Evolutionary conservation across 2,797 vertebrate species (phyloP).

Genomic region (Synanceia verrucosa): DNA sequence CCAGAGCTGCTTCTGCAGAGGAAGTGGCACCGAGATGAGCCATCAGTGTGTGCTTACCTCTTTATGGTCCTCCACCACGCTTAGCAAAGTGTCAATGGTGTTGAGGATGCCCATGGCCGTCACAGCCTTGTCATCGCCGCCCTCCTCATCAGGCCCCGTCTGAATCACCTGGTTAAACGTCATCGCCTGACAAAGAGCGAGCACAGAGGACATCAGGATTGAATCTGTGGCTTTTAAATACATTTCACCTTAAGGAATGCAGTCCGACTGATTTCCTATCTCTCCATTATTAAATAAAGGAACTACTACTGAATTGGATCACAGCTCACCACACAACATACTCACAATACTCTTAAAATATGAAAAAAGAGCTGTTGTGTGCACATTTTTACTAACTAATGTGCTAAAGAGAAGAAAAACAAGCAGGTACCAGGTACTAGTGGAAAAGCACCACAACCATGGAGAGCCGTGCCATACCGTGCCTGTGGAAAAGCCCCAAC

Average conservation of each 20-base stretch:
- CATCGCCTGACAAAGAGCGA: slow-evolving; percentile 88
- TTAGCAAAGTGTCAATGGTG: slow-evolving; percentile 97
- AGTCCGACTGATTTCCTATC: neutral
- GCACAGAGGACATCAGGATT: slow-evolving; percentile 5
- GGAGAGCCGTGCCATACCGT: no score
- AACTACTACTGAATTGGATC: no score
- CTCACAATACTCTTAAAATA: no score
- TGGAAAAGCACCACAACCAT: no score
- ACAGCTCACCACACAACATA: no score
- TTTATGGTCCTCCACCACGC: slow-evolving; percentile 99
- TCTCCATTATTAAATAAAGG: neutral
- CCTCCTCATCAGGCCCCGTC: slow-evolving; percentile 97
- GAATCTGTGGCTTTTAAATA: neutral
- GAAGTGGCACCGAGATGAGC: slow-evolving; percentile 59
- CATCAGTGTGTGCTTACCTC: slow-evolving; percentile 85
- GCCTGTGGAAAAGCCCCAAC: no score
- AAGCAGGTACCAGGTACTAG: no score
- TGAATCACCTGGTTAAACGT: slow-evolving; percentile 99
- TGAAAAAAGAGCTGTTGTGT: no score
- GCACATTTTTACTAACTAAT: neutral
- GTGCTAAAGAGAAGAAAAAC: neutral
- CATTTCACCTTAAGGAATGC: neutral
- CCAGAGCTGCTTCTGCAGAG: slow-evolving; percentile 56
- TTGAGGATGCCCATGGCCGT: slow-evolving; percentile 99
- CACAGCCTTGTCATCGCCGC: slow-evolving; percentile 98